Evolutionary conservation across 2,888 invertebrate species (phyloP).

Genomic region (Ecliptopera silaceata): DNA sequence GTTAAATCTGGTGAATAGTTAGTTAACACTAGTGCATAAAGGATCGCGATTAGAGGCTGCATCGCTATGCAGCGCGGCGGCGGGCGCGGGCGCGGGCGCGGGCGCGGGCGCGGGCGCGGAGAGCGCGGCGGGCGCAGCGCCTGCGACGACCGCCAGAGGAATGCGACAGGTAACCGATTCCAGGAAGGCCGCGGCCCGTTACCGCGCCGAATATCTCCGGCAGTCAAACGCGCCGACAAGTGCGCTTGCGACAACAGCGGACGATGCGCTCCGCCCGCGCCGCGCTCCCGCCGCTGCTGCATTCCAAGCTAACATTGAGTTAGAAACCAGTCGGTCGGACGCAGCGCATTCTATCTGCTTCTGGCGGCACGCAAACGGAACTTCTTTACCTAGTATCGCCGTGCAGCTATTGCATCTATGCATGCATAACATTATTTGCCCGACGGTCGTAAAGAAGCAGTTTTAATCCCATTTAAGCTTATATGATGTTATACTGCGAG

Average conservation of each 20-base stretch:
- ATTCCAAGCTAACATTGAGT: constrained; percentile 79
- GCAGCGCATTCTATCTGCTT: constrained; percentile 24
- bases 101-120: constrained; percentile 35
- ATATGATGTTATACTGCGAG: too few relatives aligned
- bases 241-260: constrained; percentile 81
- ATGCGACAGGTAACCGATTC: constrained; percentile 83
- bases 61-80: constrained; percentile 56
- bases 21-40: constrained; percentile 46
- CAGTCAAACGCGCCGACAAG: constrained; percentile 82
- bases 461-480: not conserved
- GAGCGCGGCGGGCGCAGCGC: constrained; percentile 44
- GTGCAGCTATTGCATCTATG: constrained; percentile 19
- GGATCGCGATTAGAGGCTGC: constrained; percentile 58
- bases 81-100: constrained; percentile 13
- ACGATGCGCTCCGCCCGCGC: constrained; percentile 61
- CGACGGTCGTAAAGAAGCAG: constrained; percentile 22
- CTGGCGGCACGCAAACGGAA: constrained; percentile 23
- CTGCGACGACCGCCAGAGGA: constrained; percentile 71
- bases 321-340: constrained; percentile 77
- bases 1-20: not conserved
- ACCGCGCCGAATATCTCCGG: constrained; percentile 82
- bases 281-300: constrained; percentile 55
- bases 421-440: constrained; percentile 30
- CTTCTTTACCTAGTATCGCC: constrained; percentile 45
- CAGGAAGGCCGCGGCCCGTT: constrained; percentile 82